Conservation (phyloP, 2,113 vertebrate genomes). For the Pantherophis guttatus region DNA sequence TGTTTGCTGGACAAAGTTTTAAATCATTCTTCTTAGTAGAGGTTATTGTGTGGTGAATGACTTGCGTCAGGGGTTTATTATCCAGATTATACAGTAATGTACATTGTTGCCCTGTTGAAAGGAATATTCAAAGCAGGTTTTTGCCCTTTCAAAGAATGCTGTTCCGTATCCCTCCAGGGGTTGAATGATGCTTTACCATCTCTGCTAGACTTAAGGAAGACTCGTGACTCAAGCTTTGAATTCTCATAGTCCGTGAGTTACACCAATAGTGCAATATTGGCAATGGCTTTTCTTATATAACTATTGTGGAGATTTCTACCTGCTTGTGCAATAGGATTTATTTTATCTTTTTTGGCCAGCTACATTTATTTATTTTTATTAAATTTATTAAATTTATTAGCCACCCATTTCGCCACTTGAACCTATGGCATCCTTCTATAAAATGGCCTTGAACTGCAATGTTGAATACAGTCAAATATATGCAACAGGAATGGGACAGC, state of each 20-base stretch:
- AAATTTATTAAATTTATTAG: neutral
- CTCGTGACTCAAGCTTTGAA: neutral
- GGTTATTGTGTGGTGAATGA: neutral
- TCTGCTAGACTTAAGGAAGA: neutral
- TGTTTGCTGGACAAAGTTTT: neutral
- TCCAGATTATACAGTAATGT: neutral
- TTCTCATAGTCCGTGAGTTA: neutral
- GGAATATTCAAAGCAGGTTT: neutral
- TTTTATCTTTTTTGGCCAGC: too few relatives aligned
- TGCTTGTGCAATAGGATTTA: neutral
- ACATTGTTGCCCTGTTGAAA: neutral
- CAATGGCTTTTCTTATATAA: neutral
- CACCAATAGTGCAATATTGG: neutral
- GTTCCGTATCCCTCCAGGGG: neutral
- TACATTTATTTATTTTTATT: constrained; percentile 7
- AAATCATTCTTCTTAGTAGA: neutral
- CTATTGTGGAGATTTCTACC: neutral
- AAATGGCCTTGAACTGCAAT: neutral
- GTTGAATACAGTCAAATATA: neutral
- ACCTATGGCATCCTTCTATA: neutral
- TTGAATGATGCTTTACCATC: neutral
- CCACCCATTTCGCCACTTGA: neutral
- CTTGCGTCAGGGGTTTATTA: neutral
- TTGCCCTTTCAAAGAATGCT: neutral
- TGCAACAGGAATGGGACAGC: neutral